Conservation (phyloP, 2,797 vertebrate genomes). For the Anas bernieri region DNA sequence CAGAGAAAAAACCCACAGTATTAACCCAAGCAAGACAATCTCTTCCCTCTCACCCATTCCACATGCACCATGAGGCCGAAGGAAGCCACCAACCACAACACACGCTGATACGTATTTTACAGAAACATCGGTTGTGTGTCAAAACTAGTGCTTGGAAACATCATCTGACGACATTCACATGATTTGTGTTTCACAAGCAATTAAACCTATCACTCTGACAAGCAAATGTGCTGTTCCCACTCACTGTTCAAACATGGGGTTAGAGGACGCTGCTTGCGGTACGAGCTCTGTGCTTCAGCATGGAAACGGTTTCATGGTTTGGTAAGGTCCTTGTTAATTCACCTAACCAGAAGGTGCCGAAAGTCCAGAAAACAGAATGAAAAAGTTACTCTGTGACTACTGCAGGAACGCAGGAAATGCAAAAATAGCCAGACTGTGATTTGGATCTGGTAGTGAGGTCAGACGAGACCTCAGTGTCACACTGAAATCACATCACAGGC, state of each 20-base stretch:
- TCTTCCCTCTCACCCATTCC: neutral
- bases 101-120: conserved; percentile 36
- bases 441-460: conserved; percentile 2
- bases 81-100: neutral
- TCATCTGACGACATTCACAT: neutral
- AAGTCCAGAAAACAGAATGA: neutral
- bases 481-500: conserved; percentile 61
- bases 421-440: conserved; percentile 53
- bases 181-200: conserved; percentile 35
- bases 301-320: neutral
- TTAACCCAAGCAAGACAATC: neutral
- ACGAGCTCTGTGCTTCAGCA: neutral
- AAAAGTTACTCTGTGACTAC: conserved; percentile 6
- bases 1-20: neutral
- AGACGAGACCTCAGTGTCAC: conserved; percentile 53
- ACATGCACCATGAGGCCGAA: neutral
- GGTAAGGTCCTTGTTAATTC: neutral
- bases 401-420: conserved; percentile 26
- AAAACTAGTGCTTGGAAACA: conserved; percentile 45
- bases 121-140: conserved; percentile 35
- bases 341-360: neutral
- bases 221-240: neutral
- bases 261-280: neutral
- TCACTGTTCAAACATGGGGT: conserved; percentile 9
- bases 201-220: conserved; percentile 25